Base-by-base conservation (phyloP, 2,888 invertebrate genomes). In the Vanessa cardui region DNA sequence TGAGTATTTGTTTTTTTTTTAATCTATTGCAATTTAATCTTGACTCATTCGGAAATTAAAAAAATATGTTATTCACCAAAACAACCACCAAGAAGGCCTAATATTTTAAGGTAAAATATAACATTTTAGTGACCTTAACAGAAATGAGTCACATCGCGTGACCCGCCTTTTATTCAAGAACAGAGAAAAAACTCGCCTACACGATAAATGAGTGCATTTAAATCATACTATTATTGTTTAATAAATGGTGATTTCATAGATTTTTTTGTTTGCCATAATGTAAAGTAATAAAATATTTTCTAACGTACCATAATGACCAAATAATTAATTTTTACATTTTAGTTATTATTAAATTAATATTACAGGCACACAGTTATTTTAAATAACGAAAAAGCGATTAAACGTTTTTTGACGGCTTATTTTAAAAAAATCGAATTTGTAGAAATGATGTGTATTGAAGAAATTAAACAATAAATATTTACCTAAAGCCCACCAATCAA, bases 401-500 rank as follows among this genome's bases (percentile, higher is more conserved):
- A 39, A 39, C 39, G 4, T 12, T 39, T 39, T 39, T 12, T 1
- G 12, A 39, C 2, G 12, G 39, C 12, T n/a, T n/a, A n/a, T n/a
- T n/a, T n/a, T n/a, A n/a, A n/a, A n/a, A n/a, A 39, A 0, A 12
- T 12, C 4, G 9, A 12, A 12, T 12, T 39, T 2, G 12, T 12
- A 52, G 20, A 9, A 50, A 12, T 4, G 4, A 4, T 18, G 12
- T 15, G 31, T 6, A 16, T 26, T 5, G 0, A 26, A 26, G 26
- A 16, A 5, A 16, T 16, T 6, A 31, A 3, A 54, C 8, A 31
- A 16, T 62, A 39, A 52, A 59, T 44, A 60, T 93, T 88, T 86
- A 97, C 97, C 99, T 81, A 99, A 93, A 21, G 99, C 99, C 99
- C 99, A 99, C 98, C 99, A 99, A 85, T 99, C 99, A 0, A 99